Percentiles rank a stretch among this genome's conserved stretches.
Evolutionary conservation across 2,797 vertebrate species (phyloP).

Genomic region (Nyctalus aviator): DNA sequence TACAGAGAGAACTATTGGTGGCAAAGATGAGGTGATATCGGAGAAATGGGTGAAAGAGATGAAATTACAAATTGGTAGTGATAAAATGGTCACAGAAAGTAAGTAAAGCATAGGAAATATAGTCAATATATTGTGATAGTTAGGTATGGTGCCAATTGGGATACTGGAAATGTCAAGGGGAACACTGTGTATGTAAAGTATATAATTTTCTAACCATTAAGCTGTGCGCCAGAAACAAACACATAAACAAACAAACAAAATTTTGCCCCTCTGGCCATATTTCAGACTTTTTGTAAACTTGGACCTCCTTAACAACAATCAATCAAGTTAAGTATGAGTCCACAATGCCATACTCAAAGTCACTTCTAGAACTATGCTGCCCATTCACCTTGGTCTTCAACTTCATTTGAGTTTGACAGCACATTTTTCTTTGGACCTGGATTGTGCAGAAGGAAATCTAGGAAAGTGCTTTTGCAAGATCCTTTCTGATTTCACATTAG

Average conservation of each 20-base stretch:
- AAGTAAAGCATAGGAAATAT: background rate
- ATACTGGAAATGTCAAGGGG: background rate
- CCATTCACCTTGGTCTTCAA: background rate
- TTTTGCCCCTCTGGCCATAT: background rate
- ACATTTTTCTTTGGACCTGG: constrained; percentile 11
- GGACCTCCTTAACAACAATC: background rate
- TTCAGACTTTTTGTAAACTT: constrained; percentile 11
- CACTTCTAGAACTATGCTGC: background rate
- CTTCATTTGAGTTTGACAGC: background rate
- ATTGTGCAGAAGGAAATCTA: constrained; percentile 36
- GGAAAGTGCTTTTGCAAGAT: constrained; percentile 26
- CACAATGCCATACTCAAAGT: background rate
- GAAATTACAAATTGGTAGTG: background rate
- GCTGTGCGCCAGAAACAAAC: background rate
- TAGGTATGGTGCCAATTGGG: background rate
- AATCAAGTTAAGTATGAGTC: background rate
- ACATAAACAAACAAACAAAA: background rate
- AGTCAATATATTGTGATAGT: background rate
- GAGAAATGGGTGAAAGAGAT: background rate
- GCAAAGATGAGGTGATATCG: too few species aligned
- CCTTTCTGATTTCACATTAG: constrained; percentile 18
- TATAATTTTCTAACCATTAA: background rate
- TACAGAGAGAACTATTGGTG: background rate
- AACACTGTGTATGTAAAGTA: background rate
- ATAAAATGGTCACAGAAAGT: background rate